Evolutionary conservation across 2,888 invertebrate genomes (phyloP).

Genomic region (Tineola bisselliella): DNA sequence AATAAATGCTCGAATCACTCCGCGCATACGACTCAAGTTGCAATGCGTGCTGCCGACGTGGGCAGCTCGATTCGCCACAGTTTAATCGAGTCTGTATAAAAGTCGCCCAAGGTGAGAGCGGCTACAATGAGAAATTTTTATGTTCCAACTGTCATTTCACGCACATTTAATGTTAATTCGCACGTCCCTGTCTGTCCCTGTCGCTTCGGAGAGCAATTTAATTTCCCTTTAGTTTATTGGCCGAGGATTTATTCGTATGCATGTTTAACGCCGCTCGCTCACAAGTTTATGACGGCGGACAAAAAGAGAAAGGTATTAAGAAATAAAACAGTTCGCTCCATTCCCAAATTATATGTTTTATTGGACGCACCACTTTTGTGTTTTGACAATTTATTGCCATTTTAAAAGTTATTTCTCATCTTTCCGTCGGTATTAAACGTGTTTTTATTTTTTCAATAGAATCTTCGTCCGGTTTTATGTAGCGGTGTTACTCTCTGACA

Average conservation of each 20-base stretch:
- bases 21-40: background rate
- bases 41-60: slow-evolving; percentile 11
- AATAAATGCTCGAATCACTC: slow-evolving; percentile 24
- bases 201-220: slow-evolving; percentile 37
- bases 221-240: slow-evolving; percentile 40
- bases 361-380: slow-evolving; percentile 23
- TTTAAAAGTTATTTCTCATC: slow-evolving; percentile 1
- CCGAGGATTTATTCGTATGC: slow-evolving; percentile 36
- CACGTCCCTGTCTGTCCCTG: slow-evolving; percentile 45
- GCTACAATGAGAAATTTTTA: slow-evolving; percentile 52
- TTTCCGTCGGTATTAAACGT: background rate
- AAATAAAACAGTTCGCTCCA: slow-evolving; percentile 44
- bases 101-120: slow-evolving; percentile 48
- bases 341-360: slow-evolving; percentile 45
- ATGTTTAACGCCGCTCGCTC: slow-evolving; percentile 34
- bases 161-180: slow-evolving; percentile 56
- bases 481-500: no score
- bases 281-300: slow-evolving; percentile 36
- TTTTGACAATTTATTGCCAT: slow-evolving; percentile 11
- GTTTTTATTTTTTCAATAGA: no score
- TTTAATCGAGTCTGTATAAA: slow-evolving; percentile 50
- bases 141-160: slow-evolving; percentile 57
- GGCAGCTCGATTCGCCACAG: slow-evolving; percentile 53
- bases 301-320: slow-evolving; percentile 38
- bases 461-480: no score